phyloP scores from a whole-genome alignment of 1,140 invertebrate species.

The Drosophila rhopaloa region DNA sequence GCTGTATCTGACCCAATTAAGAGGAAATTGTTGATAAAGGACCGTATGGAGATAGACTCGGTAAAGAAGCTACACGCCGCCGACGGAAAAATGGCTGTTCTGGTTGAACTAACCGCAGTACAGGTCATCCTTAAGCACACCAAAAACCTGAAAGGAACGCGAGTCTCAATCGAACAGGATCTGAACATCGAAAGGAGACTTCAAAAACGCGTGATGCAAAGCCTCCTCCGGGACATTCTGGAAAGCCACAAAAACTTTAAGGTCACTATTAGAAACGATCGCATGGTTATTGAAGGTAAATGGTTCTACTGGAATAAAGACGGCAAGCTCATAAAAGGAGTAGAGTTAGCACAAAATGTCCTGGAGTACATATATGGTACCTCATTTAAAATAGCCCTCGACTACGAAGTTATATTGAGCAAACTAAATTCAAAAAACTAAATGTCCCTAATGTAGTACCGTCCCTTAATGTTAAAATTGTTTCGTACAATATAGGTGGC shows the following conservation, averaged over 20 bases:
- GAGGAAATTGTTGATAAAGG: no score
- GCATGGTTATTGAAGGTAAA: neutral
- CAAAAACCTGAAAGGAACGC: neutral
- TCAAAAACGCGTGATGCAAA: neutral
- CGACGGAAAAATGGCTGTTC: neutral
- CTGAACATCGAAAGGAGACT: neutral
- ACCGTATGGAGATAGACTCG: no score
- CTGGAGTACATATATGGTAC: no score
- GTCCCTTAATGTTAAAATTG: no score
- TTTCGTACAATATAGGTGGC: no score
- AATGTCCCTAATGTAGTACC: no score
- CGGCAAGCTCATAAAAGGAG: neutral
- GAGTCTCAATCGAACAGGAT: neutral
- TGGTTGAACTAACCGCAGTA: neutral
- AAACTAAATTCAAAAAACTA: no score
- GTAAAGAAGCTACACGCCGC: no score
- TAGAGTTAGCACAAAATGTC: neutral
- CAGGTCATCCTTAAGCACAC: neutral
- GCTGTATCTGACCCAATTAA: no score
- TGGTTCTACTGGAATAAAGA: neutral
- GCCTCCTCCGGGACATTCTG: neutral
- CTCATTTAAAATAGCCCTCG: no score
- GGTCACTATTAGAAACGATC: neutral
- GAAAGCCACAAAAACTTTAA: neutral
- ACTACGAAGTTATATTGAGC: no score